Evolutionary conservation across 1,140 invertebrate species (phyloP), one percentile per base, ranked within the genome.

Genomic region (Drosophila quadrilineata): DNA sequence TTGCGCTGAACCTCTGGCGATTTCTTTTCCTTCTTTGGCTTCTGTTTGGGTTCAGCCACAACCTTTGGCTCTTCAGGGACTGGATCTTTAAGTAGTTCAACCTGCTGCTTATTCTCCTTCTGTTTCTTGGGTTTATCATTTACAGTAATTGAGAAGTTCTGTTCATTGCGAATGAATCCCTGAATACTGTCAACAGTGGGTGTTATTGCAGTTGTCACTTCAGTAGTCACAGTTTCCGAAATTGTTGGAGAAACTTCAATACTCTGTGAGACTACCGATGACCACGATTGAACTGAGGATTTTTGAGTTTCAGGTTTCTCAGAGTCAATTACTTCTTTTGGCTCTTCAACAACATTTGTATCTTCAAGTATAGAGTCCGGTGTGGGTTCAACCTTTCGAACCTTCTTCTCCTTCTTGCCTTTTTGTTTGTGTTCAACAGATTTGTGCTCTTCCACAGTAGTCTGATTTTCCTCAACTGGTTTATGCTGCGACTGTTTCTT

Each of bases 61-160:
- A 50, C 22, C 14, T 22, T n/a, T 2, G 3, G 8, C 9, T 58
- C 12, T 5, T 24, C 29, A 45, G 29, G 29, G 19, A 49, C 12
- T 22, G 24, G 9, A 26, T 68, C n/a, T 5, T 17, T n/a, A 56
- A 19, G 16, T 0, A n/a, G 6, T 28, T 64, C 56, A 0, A 12
- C 9, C 22, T 52, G 68, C 0, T 52, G 2, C 22, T 58, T 59
- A 36, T 70, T 70, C 3, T 70, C 71, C 24, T 71, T 67, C 38
- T 75, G 50, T 8, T 75, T 68, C 5, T 50, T 72, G 0, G 56
- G 19, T 2, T 71, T 74, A 10, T 76, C 71, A 5, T 48, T 56
- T 12, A 57, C 66, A 12, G 19, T 3, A 3, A 45, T 38, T 29
- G 65, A 50, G 36, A 62, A 38, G 4, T 8, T 49, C 3, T 68